Evolutionary conservation across 2,888 invertebrate genomes (phyloP).

Genomic region (Hypomecis atomaria): DNA sequence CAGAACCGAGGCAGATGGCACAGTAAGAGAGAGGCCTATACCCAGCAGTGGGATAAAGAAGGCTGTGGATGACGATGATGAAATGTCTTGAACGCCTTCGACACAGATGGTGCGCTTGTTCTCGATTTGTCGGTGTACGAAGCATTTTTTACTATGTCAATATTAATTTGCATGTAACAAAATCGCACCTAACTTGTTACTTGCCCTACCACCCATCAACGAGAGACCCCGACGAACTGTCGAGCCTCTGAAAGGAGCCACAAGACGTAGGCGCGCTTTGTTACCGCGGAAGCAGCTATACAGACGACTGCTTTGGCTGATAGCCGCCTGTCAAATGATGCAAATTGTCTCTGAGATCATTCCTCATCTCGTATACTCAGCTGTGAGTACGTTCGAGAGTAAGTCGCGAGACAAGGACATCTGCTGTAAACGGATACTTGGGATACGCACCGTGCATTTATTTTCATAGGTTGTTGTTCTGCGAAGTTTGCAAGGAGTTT

Average conservation of each 20-base stretch:
- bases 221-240: constrained; percentile 71
- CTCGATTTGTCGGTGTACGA: too few species aligned
- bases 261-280: constrained; percentile 74
- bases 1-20: too few species aligned
- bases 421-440: too few species aligned
- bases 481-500: too few species aligned
- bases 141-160: neutral
- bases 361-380: constrained; percentile 9
- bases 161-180: neutral
- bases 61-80: too few species aligned
- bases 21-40: too few species aligned
- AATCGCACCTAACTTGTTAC: constrained; percentile 39
- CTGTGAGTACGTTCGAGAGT: neutral
- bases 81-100: too few species aligned
- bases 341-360: constrained; percentile 29
- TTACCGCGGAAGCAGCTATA: constrained; percentile 65
- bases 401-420: too few species aligned
- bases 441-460: too few species aligned
- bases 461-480: too few species aligned
- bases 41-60: too few species aligned
- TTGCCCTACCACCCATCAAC: constrained; percentile 55
- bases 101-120: too few species aligned
- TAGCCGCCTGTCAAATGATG: constrained; percentile 36
- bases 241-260: constrained; percentile 69
- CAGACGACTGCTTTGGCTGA: constrained; percentile 37